Conservation (phyloP, 2,888 invertebrate species). For the Amaurobius ferox region DNA sequence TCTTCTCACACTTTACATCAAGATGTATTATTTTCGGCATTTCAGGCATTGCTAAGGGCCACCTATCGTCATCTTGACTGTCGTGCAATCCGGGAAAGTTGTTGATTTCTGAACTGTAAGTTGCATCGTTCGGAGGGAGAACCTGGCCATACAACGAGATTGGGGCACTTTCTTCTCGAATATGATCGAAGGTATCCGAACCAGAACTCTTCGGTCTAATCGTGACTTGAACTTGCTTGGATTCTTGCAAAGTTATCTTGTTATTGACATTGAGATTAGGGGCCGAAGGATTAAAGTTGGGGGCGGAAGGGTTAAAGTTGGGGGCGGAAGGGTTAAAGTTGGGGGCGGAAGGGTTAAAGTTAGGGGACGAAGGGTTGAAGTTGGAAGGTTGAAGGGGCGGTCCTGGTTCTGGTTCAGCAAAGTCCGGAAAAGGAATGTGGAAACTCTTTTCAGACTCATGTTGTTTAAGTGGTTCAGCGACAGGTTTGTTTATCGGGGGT, state of each 20-base stretch:
- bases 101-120: constrained; percentile 61
- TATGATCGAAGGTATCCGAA: constrained; percentile 35
- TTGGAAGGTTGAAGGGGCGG: constrained; percentile 55
- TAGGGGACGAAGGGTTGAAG: constrained; percentile 12
- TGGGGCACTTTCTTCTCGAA: constrained; percentile 57
- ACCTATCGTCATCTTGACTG: constrained; percentile 81
- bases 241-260: constrained; percentile 41
- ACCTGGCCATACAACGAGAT: constrained; percentile 57
- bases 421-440: constrained; percentile 60
- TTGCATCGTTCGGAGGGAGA: constrained; percentile 63
- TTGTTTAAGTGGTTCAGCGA: constrained; percentile 32
- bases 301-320: background rate
- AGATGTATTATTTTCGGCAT: constrained; percentile 95
- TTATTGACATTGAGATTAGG: constrained; percentile 44
- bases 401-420: constrained; percentile 67
- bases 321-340: background rate
- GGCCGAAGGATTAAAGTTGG: background rate
- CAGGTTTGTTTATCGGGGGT: background rate
- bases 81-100: constrained; percentile 66
- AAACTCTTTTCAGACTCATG: constrained; percentile 29
- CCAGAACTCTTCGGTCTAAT: constrained; percentile 5
- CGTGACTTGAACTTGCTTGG: constrained; percentile 26
- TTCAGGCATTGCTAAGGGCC: constrained; percentile 90
- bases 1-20: constrained; percentile 96
- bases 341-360: background rate